Base-by-base conservation (phyloP, 2,113 vertebrate species). In the Gallinago undulata region DNA sequence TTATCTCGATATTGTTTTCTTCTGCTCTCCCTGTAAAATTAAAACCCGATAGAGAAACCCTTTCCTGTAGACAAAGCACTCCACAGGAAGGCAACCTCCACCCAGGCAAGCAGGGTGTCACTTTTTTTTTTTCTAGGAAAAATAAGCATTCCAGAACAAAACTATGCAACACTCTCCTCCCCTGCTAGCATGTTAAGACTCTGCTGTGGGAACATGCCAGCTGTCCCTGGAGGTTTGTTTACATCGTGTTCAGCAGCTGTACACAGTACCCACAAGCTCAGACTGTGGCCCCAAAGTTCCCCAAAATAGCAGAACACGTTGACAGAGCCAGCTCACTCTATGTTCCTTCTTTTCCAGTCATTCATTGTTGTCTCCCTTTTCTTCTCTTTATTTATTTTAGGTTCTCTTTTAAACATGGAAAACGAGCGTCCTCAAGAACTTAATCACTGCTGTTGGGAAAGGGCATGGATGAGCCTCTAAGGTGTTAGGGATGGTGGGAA, bases 341-440 rank as follows among this genome's bases (percentile, higher is more conserved):
- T 7, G 8, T 13, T 70, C 28, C 37, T 77, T 9, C 51, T 68
- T 64, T 43, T 50, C 39, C 50, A 68, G 24, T 21, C 57, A 28
- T 25, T 39, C n/a, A 9, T 39, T 12, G 39, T 28, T 59, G 17
- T 37, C 72, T 51, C 19, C 5, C 39, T 79, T 25, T 41, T 59
- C 22, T 39, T 79, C 23, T 48, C 8, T 56, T 53, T 19, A 33
- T 67, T 37, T 47, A 45, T 55, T 82, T 37, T 91, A 98, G 98
- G 93, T 98, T 98, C 90, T 97, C 82, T 47, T 98, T 98, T 94
- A 97, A 97, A 78, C 92, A 97, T 10, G 97, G 97, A 80, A 98
- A 98, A 92, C 66, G 93, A 95, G 84, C 55, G 23, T 80, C 94
- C 83, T 67, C 7, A 1, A 28, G 79, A 78, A 63, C 22, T 56